Evolutionary conservation across 2,888 invertebrate genomes (phyloP).

Genomic region (Luperina testacea): DNA sequence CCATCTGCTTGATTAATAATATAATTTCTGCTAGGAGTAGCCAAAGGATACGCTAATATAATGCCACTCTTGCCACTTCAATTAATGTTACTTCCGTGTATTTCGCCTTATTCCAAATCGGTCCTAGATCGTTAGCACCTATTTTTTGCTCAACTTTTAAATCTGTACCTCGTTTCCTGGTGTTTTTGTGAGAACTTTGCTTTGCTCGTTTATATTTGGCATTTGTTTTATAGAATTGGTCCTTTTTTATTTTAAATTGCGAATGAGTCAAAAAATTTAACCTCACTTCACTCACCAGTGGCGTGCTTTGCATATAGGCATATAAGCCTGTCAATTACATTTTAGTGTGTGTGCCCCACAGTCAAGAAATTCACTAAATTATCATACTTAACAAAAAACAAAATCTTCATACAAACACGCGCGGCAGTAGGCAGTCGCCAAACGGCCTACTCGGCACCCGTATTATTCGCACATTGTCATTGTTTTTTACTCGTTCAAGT

Average conservation of each 20-base stretch:
- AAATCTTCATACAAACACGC: too few species aligned
- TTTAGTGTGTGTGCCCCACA: too few species aligned
- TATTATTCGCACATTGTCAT: too few species aligned
- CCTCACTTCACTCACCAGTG: background rate
- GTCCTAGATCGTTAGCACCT: slow-evolving; percentile 43
- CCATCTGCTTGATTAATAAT: background rate
- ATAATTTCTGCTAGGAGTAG: background rate
- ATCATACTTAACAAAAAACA: too few species aligned
- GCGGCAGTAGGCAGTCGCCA: too few species aligned
- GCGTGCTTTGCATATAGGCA: too few species aligned
- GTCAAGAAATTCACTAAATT: too few species aligned
- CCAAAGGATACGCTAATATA: background rate
- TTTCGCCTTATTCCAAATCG: slow-evolving; percentile 32
- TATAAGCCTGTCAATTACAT: too few species aligned
- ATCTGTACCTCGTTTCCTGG: slow-evolving; percentile 40
- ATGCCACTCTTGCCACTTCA: background rate
- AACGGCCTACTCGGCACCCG: too few species aligned
- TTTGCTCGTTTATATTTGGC: slow-evolving; percentile 21
- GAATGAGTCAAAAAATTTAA: background rate
- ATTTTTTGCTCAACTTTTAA: slow-evolving; percentile 40
- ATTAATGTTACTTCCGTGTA: slow-evolving; percentile 27
- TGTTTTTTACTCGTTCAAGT: too few species aligned
- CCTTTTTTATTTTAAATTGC: slow-evolving; percentile 19
- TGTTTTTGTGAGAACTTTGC: slow-evolving; percentile 21
- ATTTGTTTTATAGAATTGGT: slow-evolving; percentile 19